Conservation (phyloP, 2,888 invertebrate genomes). For the Drosophila nr. perissopoda region DNA sequence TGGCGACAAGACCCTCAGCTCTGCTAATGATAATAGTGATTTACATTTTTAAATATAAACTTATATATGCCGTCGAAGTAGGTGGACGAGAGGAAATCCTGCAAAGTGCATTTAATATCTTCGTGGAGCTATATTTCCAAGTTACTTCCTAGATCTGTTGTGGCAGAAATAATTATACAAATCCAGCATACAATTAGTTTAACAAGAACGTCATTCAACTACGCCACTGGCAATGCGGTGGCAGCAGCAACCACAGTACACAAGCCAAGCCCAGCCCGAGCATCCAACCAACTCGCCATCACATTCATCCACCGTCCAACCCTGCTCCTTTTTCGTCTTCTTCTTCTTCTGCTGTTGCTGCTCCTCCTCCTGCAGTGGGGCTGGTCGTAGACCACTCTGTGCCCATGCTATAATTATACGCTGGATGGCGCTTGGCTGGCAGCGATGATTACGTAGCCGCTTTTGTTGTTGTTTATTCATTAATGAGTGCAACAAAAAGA, state of each 20-base stretch:
- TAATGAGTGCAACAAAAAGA: conserved; percentile 76
- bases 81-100: too few relatives aligned
- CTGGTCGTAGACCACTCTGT: conserved; percentile 5
- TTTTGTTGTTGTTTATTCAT: conserved; percentile 73
- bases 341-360: neutral
- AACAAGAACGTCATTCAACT: conserved; percentile 27
- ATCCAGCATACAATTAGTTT: conserved; percentile 28
- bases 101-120: neutral
- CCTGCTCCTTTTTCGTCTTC: neutral
- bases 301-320: conserved; percentile 15
- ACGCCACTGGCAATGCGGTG: conserved; percentile 46
- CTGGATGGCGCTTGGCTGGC: conserved; percentile 68
- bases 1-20: neutral
- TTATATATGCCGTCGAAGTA: neutral
- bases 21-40: neutral
- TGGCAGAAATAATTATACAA: conserved; percentile 26
- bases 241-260: conserved; percentile 33
- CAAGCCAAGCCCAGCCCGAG: conserved; percentile 24
- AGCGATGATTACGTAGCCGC: conserved; percentile 70
- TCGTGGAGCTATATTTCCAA: neutral
- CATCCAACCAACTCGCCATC: conserved; percentile 21
- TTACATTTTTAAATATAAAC: neutral
- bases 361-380: neutral
- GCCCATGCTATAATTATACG: conserved; percentile 68
- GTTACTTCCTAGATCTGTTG: conserved; percentile 11